phyloP scores from a whole-genome alignment of 2,888 invertebrate species.

The Rhimphoctona megacephalus region DNA sequence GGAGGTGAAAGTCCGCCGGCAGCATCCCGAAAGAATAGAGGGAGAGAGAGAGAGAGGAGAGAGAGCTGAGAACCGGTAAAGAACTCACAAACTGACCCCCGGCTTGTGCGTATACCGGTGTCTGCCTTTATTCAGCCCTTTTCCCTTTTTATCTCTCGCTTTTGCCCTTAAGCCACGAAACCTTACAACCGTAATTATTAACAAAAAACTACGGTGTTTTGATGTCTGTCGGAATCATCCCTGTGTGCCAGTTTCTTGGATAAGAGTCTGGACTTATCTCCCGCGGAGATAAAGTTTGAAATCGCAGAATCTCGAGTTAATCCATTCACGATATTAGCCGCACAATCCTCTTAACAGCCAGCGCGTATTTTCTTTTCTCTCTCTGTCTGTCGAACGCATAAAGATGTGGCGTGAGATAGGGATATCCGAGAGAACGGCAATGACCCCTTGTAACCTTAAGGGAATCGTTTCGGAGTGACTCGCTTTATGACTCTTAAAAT shows the following conservation, averaged over 20 bases:
- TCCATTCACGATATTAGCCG: not conserved
- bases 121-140: constrained; percentile 1
- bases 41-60: constrained; percentile 11
- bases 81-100: constrained; percentile 36
- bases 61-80: constrained; percentile 35
- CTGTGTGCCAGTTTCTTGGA: no score
- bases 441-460: constrained; percentile 73
- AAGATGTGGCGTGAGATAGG: constrained; percentile 71
- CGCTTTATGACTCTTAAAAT: not conserved
- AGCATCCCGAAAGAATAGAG: constrained; percentile 32
- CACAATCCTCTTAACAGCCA: not conserved
- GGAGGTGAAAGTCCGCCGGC: constrained; percentile 34
- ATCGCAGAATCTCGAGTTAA: not conserved
- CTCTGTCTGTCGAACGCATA: constrained; percentile 12
- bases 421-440: constrained; percentile 62
- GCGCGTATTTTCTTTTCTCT: not conserved
- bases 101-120: constrained; percentile 13
- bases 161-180: not conserved
- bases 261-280: not conserved
- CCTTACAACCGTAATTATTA: not conserved
- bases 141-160: constrained; percentile 10
- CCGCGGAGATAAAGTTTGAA: not conserved
- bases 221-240: not conserved
- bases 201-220: not conserved
- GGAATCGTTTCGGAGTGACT: constrained; percentile 67